Evolutionary conservation across 2,113 vertebrate species (phyloP).

Genomic region (Anolis sagrei): DNA sequence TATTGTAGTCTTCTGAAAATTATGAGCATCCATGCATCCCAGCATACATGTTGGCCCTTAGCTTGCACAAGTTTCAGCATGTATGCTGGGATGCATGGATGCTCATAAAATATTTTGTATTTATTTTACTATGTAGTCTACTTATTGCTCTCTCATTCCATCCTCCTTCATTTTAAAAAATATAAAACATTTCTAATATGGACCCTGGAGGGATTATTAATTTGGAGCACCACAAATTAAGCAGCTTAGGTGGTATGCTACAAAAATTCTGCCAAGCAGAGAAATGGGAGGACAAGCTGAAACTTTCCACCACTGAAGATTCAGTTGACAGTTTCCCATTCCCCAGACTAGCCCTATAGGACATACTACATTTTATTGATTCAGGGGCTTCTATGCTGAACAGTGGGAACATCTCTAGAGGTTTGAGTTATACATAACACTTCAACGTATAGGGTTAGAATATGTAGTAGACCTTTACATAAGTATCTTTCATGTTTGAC

Average conservation of each 20-base stretch:
- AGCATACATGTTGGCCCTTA: background rate
- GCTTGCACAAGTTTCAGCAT: background rate
- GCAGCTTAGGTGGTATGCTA: background rate
- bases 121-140: background rate
- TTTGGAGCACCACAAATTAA: background rate
- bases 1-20: background rate
- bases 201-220: background rate
- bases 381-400: background rate
- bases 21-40: background rate
- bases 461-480: background rate
- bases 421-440: too few relatives aligned
- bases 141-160: background rate
- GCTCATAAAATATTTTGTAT: too few relatives aligned
- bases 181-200: background rate
- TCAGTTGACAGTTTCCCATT: background rate
- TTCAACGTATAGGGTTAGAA: background rate
- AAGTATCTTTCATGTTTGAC: background rate
- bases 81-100: too few relatives aligned
- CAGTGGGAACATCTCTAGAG: background rate
- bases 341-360: background rate
- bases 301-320: background rate
- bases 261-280: background rate
- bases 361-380: background rate
- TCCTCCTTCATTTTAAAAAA: background rate
- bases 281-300: background rate